Base-by-base conservation (phyloP, 2,113 vertebrate genomes). In the Thinocorus orbignyianus region DNA sequence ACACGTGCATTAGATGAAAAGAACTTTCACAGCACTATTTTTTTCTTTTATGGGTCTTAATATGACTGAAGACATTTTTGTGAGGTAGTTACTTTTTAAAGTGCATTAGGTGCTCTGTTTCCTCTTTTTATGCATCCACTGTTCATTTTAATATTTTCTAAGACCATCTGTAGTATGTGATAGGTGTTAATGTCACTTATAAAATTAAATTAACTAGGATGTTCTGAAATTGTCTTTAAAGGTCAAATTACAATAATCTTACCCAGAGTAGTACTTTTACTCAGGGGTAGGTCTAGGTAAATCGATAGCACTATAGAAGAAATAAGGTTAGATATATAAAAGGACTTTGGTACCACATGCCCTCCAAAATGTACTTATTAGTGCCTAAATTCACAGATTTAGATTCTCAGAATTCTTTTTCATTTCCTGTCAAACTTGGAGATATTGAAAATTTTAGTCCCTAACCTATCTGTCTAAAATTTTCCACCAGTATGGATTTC, bases 171-270 rank as follows among this genome's bases (percentile, higher is more conserved):
- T 88, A 92, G 33, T 83, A 64, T 83, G 37, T 72, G 85, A 83
- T 77, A 82, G 58, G 58, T 77, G 51, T 86, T 96, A 96, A 85
- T 77, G 68, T 86, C 85, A 88, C 86, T 90, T 94, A 90, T 70
- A 94, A 95, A 96, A 95, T 88, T 57, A 90, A 97, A 96, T 95
- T 93, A 96, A 90, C 78, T 86, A 83, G 85, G 64, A 88, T 90
- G 54, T 70, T 90, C 93, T 95, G 79, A 96, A 90, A 95, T 96
- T 96, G 74, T 92, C 81, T 92, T 91, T 94, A 97, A 97, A 96
- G 96, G 95, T 94, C 93, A 92, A 90, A 96, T 94, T 92, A 88
- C 80, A 91, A 93, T 95, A 94, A 92, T 90, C 71, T 92, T 81
- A 90, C 46, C 69, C 80, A 81, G 71, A 80, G 80, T 41, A 94